Evolutionary conservation across 1,140 invertebrate genomes (phyloP).

Genomic region (Aethina tumida): DNA sequence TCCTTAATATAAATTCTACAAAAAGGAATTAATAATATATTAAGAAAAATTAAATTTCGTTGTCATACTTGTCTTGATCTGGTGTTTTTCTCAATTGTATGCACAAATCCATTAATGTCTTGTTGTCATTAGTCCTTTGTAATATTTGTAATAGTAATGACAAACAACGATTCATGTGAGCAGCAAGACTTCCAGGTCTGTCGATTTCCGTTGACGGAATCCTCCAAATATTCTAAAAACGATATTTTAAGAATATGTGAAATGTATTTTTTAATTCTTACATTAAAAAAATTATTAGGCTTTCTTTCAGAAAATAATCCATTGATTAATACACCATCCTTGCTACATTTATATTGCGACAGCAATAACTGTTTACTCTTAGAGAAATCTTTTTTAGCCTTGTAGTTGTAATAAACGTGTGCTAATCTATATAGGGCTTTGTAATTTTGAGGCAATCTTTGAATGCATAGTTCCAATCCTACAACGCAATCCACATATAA

Average conservation of each 20-base stretch:
- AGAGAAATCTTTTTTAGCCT: constrained; percentile 52
- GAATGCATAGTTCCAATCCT: constrained; percentile 74
- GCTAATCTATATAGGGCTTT: constrained; percentile 83
- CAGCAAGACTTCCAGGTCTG: constrained; percentile 80
- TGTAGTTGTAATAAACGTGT: constrained; percentile 71
- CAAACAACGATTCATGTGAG: constrained; percentile 81
- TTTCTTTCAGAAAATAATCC: constrained; percentile 82
- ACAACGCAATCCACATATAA: constrained; percentile 47
- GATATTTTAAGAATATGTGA: constrained; percentile 1
- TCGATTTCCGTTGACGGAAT: constrained; percentile 86
- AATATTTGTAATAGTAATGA: constrained; percentile 72
- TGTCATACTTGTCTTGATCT: constrained; percentile 64
- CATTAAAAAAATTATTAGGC: constrained; percentile 81
- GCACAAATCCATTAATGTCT: constrained; percentile 69
- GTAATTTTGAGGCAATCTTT: constrained; percentile 82
- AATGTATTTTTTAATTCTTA: constrained; percentile 35
- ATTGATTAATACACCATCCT: constrained; percentile 51
- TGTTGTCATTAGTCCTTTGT: constrained; percentile 66
- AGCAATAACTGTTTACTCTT: constrained; percentile 64
- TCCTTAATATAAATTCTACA: constrained; percentile 69
- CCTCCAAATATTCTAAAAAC: constrained; percentile 72
- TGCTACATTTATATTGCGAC: constrained; percentile 52
- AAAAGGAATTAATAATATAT: constrained; percentile 16
- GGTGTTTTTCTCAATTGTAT: constrained; percentile 68
- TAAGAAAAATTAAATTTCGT: constrained; percentile 11